A percentile compares a stretch with the other conserved stretches of the same genome.
phyloP scores from a whole-genome alignment of 1,140 invertebrate genomes.

The Periplaneta americana region DNA sequence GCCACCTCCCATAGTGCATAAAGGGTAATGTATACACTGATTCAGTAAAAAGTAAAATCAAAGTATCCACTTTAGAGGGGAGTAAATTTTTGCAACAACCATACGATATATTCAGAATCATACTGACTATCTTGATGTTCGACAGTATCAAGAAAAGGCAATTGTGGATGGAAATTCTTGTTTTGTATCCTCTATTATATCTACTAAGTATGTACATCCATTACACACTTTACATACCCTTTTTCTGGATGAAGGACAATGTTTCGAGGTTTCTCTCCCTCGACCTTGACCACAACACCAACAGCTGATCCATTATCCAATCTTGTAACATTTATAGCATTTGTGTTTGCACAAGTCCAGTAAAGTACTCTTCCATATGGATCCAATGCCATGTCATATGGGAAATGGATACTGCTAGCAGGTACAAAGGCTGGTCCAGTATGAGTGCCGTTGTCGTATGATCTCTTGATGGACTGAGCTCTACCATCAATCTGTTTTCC shows the following conservation, averaged over 20 bases:
- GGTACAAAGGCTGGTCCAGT: slow-evolving; percentile 49
- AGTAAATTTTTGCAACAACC: too few relatives aligned
- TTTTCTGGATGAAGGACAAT: slow-evolving; percentile 77
- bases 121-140: too few relatives aligned
- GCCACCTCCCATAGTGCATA: too few relatives aligned
- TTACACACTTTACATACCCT: slow-evolving; percentile 44
- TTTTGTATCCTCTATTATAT: too few relatives aligned
- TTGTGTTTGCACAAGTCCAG: slow-evolving; percentile 76
- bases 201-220: too few relatives aligned
- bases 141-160: too few relatives aligned
- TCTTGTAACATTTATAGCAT: slow-evolving; percentile 85
- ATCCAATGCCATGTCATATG: slow-evolving; percentile 83
- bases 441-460: slow-evolving; percentile 60
- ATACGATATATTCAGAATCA: too few relatives aligned
- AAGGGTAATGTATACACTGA: too few relatives aligned
- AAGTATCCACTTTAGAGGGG: too few relatives aligned
- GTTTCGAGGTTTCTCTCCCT: slow-evolving; percentile 72
- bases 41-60: too few relatives aligned
- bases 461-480: slow-evolving; percentile 64
- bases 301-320: slow-evolving; percentile 55
- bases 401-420: slow-evolving; percentile 38
- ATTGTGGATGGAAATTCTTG: too few relatives aligned
- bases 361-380: slow-evolving; percentile 75
- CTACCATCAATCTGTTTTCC: slow-evolving; percentile 66
- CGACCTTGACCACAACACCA: slow-evolving; percentile 62